Evolutionary conservation across 2,797 vertebrate genomes (phyloP).

Genomic region (Scomberomorus guttatus): DNA sequence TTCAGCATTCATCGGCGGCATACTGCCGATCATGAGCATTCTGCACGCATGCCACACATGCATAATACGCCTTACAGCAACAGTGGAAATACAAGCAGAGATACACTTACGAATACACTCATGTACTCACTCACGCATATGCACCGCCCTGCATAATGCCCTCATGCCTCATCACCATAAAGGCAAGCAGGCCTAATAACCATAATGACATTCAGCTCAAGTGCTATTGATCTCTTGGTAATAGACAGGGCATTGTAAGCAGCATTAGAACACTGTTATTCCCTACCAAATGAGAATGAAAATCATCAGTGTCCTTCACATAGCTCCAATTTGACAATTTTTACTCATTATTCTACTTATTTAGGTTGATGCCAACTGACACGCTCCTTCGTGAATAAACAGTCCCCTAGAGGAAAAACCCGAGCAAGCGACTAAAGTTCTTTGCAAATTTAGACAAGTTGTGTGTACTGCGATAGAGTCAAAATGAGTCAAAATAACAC

Average conservation of each 20-base stretch:
- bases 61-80: slow-evolving; percentile 43
- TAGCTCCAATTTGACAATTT: slow-evolving; percentile 31
- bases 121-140: slow-evolving; percentile 42
- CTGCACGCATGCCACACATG: slow-evolving; percentile 38
- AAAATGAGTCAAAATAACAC: not conserved
- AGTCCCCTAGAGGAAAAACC: not conserved
- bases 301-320: slow-evolving; percentile 58
- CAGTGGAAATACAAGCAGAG: slow-evolving; percentile 43
- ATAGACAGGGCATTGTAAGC: slow-evolving; percentile 64
- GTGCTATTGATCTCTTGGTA: slow-evolving; percentile 79
- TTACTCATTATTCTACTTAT: slow-evolving; percentile 41
- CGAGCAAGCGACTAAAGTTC: not conserved
- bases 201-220: slow-evolving; percentile 80
- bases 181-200: slow-evolving; percentile 72
- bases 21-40: slow-evolving; percentile 41
- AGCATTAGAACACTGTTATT: slow-evolving; percentile 51
- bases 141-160: slow-evolving; percentile 68
- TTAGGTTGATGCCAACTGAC: slow-evolving; percentile 41
- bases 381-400: slow-evolving; percentile 26
- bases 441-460: not conserved
- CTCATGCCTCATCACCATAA: slow-evolving; percentile 73
- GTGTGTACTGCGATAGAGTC: not conserved
- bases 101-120: slow-evolving; percentile 52
- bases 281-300: slow-evolving; percentile 49
- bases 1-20: slow-evolving; percentile 32